Evolutionary conservation across 30 jellyfish, hydroid and myxozoan species (phyloP).

Genomic region (Aurelia aurita): DNA sequence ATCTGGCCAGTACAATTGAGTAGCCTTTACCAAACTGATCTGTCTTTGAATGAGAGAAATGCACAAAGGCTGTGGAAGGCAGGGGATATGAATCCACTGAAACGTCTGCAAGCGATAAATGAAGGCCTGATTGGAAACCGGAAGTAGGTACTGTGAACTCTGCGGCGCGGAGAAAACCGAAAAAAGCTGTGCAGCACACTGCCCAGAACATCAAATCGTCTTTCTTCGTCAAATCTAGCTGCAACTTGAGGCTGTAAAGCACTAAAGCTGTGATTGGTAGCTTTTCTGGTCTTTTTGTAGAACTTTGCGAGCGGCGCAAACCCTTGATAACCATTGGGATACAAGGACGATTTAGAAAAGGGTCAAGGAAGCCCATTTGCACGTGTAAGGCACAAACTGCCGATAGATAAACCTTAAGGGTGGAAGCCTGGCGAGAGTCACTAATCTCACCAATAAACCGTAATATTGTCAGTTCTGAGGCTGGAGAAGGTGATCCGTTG

Average conservation of each 20-base stretch:
- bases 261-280: slow-evolving; percentile 20
- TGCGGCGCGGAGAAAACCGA: slow-evolving; percentile 18
- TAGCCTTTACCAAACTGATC: slow-evolving; percentile 8
- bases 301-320: neutral
- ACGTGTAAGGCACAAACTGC: slow-evolving; percentile 29
- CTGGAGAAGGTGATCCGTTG: slow-evolving; percentile 2
- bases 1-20: too few relatives aligned
- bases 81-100: neutral
- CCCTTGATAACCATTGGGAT: slow-evolving; percentile 1
- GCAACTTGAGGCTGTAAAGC: neutral
- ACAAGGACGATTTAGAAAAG: neutral
- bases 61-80: neutral
- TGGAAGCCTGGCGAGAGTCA: neutral
- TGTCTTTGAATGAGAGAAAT: slow-evolving; percentile 9
- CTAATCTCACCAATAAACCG: slow-evolving; percentile 11
- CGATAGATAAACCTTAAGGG: slow-evolving; percentile 6
- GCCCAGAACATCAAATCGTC: slow-evolving; percentile 7
- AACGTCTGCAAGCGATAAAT: neutral
- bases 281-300: neutral
- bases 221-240: neutral
- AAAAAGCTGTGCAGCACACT: slow-evolving; percentile 24
- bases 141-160: slow-evolving; percentile 19
- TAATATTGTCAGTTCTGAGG: slow-evolving; percentile 24
- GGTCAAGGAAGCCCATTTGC: neutral
- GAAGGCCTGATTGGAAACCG: neutral